These are phyloP conservation scores for Blastobasis lacticolella DNA, from an alignment of 2,888 invertebrate genomes.

Conservation along the genomic window DNA sequence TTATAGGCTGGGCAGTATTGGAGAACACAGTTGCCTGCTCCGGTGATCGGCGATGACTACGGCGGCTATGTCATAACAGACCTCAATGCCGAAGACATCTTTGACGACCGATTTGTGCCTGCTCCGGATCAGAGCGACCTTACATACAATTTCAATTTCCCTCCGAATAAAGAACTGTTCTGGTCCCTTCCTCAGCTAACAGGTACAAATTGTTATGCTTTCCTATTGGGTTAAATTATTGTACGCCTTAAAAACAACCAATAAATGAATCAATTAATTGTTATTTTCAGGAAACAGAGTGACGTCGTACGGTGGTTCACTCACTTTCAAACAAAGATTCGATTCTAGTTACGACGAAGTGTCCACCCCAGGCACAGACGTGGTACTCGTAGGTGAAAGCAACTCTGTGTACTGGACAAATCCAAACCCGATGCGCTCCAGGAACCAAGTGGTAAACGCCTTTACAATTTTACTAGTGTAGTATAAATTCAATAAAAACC, in stretches of 20 bases:
- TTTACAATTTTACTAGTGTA: too few species aligned
- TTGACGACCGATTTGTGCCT: constrained; percentile 49
- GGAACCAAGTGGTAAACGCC: too few species aligned
- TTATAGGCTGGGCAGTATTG: constrained; percentile 46
- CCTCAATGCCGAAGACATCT: constrained; percentile 38
- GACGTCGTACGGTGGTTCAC: constrained; percentile 89
- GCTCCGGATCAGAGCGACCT: constrained; percentile 55
- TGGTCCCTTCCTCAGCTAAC: constrained; percentile 63
- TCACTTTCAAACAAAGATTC: constrained; percentile 84
- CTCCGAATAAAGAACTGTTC: constrained; percentile 43
- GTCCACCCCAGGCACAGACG: constrained; percentile 81
- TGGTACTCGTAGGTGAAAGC: constrained; percentile 86
- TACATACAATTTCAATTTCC: constrained; percentile 43
- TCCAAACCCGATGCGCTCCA: constrained; percentile 46
- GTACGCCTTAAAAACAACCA: too few species aligned
- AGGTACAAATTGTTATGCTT: constrained; percentile 28
- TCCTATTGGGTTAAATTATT: too few species aligned
- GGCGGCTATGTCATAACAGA: constrained; percentile 58
- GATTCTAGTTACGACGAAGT: constrained; percentile 64
- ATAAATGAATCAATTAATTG: too few species aligned
- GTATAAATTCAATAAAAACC: too few species aligned
- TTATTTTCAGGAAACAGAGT: constrained; percentile 77
- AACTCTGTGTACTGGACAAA: constrained; percentile 85
- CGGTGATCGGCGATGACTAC: constrained; percentile 50
- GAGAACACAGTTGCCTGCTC: constrained; percentile 46